Evolutionary conservation across 2,797 vertebrate species (phyloP), one percentile per base, ranked within the genome.

Genomic region (Columba guinea): DNA sequence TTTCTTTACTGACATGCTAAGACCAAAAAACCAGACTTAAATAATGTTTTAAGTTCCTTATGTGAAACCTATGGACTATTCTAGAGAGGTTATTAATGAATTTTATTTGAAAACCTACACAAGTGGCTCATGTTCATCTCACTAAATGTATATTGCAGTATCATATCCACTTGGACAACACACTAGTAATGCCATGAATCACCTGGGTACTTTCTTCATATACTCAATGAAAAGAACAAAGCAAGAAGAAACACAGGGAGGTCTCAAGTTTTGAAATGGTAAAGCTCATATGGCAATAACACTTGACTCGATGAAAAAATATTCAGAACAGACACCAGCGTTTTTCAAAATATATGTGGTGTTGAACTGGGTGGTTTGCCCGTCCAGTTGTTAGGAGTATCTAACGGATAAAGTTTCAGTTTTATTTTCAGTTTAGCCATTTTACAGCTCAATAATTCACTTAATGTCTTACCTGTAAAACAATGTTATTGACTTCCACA

Each of bases 121-220:
- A 65, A 56, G 7, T 52, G 18, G 3, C 10, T 77, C 5, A 11
- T 9, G 1, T 49, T 73, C 2, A 2, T 75, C 5, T 68, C 28
- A 56, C 20, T 75, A 64, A 64, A 32, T 4, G 0, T 17, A 18
- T 48, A 30, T 37, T 37, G 17, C 5, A 3, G 6, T 12, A 62
- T 21, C 6, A 27, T 46, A 81, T 49, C 17, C 28, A 37, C 6
- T 30, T 55, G 20, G 17, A 30, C 13, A 63, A 30, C 22, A 51
- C 3, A 16, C n/a, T 34, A 34, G 7, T n/a, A 59, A 64, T 34
- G 8, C 4, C 16, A 11, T 46, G 0, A 3, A 56, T 64, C 32
- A 53, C 7, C 14, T 59, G 0, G 1, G 9, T 32, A 32, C 2
- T 2, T 60, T 63, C 26, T 35, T 65, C 5, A 10, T 15, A 5